These are phyloP conservation scores for Lycophotia porphyrea DNA, from an alignment of 2,888 invertebrate species.

Conservation along the genomic window DNA sequence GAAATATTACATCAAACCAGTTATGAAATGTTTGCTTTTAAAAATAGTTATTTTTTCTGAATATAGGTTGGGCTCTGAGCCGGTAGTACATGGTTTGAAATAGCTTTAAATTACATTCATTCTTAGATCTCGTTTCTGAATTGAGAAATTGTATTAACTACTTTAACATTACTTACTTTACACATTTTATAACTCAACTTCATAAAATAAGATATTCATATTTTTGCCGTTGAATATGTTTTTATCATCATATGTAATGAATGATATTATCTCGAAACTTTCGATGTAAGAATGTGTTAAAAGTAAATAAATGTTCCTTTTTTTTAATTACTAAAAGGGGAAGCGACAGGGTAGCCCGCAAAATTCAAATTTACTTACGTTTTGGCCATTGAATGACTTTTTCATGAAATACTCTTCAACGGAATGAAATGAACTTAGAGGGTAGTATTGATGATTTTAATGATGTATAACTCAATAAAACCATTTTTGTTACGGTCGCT, in stretches of 20 bases:
- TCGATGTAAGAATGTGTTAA: conserved; percentile 40
- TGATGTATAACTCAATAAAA: too few relatives aligned
- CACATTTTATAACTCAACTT: background rate
- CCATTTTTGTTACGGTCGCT: too few relatives aligned
- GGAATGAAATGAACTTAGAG: too few relatives aligned
- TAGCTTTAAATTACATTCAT: background rate
- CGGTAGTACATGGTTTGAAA: background rate
- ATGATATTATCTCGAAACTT: conserved; percentile 19
- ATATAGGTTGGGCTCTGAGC: background rate
- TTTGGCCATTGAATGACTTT: too few relatives aligned
- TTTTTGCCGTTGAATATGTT: conserved; percentile 24
- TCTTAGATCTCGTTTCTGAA: too few relatives aligned
- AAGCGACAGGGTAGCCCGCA: too few relatives aligned
- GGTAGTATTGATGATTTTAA: too few relatives aligned
- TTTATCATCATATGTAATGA: background rate
- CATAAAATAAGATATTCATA: conserved; percentile 4
- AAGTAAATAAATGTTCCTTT: conserved; percentile 34
- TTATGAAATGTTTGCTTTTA: background rate
- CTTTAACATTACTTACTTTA: too few relatives aligned
- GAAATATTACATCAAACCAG: conserved; percentile 5
- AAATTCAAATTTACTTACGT: too few relatives aligned
- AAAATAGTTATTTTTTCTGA: background rate
- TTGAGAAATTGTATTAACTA: too few relatives aligned
- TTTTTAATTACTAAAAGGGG: too few relatives aligned
- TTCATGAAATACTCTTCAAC: too few relatives aligned